Base-by-base conservation (phyloP, 2,113 vertebrate species). In the Pycnonotus jocosus region DNA sequence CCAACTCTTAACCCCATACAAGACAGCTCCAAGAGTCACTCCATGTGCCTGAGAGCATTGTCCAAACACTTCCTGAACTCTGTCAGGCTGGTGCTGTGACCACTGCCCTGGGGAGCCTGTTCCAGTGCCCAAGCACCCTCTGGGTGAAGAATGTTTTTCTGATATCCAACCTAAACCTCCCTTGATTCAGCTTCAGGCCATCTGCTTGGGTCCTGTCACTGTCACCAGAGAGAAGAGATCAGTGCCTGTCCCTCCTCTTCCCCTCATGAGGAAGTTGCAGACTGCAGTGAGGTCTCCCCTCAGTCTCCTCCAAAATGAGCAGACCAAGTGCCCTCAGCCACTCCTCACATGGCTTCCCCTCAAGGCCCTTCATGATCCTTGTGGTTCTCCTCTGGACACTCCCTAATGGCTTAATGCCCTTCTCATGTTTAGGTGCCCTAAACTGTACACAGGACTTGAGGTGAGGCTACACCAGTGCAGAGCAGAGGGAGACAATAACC, bases 121-220 rank as follows among this genome's bases (percentile, higher is more conserved):
- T n/a, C 18, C 53, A 68, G n/a, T 51, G 33, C 9, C 53, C 28
- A 30, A 0, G 0, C 9, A 10, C 5, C 9, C 9, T 68, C n/a
- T 35, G 24, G 24, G 16, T 9, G 28, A 60, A 40, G 25, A 81
- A 15, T 1, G 4, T 53, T 47, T 58, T 40, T 0, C 33, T 81
- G 0, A 12, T 30, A 38, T 3, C 11, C 16, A 45, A 5, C 7
- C 28, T 15, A 74, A 81, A 66, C 12, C 23, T 58, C 1, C 5
- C 28, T 8, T 53, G 17, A 19, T 38, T 30, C 38, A 60, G 0
- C 7, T 82, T 31, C 38, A 68, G 14, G 24, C 20, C 31, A 14
- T 15, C 15, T 2, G n/a, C n/a, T 68, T 0, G 0, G 8, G 6
- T 81, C 1, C 24, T 81, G 45, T 1, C 45, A 8, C 15, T 51